Percentiles rank a stretch among this genome's conserved stretches.
phyloP scores from a whole-genome alignment of 2,113 vertebrate species.

The Scytalopus superciliaris region DNA sequence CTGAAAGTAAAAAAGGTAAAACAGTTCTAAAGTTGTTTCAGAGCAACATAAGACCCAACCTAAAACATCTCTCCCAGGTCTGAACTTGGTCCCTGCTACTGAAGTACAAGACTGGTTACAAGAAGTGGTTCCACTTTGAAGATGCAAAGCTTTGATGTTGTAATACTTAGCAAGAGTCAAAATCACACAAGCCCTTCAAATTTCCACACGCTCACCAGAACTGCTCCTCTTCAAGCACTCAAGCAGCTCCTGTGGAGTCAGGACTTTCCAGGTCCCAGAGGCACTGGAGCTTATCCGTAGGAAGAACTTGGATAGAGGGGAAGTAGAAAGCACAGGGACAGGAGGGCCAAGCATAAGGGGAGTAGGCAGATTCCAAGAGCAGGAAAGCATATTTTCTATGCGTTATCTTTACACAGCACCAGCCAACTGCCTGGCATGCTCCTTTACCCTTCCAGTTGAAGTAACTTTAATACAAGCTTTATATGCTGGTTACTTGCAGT shows the following conservation, averaged over 20 bases:
- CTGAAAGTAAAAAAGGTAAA: background rate
- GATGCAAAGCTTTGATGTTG: background rate
- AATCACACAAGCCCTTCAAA: background rate
- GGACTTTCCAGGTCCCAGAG: background rate
- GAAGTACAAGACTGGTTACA: background rate
- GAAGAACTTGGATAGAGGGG: background rate
- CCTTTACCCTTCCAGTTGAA: background rate
- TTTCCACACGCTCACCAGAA: background rate
- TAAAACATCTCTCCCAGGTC: background rate
- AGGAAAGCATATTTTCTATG: background rate
- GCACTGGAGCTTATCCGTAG: background rate
- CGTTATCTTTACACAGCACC: background rate
- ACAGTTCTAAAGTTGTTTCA: background rate
- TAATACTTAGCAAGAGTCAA: background rate
- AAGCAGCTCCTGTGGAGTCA: background rate
- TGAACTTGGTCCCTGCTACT: background rate
- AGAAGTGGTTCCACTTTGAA: background rate
- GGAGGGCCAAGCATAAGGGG: background rate
- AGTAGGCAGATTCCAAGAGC: background rate
- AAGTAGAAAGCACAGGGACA: background rate
- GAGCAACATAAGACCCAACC: background rate
- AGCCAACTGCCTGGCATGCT: background rate
- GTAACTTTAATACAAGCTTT: background rate
- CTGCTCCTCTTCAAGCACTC: background rate
- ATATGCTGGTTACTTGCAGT: background rate